A percentile compares a stretch with the other conserved stretches of the same genome.
Evolutionary conservation across 2,888 invertebrate species (phyloP).

Genomic region (Rhimphoctona megacephalus): DNA sequence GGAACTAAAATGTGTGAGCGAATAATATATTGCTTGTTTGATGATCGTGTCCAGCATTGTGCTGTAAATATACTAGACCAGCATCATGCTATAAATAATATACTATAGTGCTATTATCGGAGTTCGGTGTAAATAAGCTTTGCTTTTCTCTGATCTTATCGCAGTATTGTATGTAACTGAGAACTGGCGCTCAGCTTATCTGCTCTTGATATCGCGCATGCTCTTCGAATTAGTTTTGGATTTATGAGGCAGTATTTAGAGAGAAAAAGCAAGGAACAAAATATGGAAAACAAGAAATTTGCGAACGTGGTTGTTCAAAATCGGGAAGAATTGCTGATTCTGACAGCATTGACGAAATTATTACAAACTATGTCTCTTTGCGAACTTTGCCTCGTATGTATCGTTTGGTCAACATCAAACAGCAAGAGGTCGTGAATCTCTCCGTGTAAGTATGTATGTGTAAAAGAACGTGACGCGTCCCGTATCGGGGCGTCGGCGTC

Average conservation of each 20-base stretch:
- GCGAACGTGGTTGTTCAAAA: background rate
- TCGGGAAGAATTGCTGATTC: background rate
- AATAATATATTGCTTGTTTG: constrained; percentile 30
- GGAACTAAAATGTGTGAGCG: background rate
- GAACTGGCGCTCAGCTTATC: constrained; percentile 55
- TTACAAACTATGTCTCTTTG: constrained; percentile 13
- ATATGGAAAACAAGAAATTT: background rate
- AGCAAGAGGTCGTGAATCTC: constrained; percentile 57
- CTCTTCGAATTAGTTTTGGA: constrained; percentile 21
- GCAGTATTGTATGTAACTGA: constrained; percentile 40
- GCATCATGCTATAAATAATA: background rate
- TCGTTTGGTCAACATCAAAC: constrained; percentile 39
- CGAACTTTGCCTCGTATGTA: background rate
- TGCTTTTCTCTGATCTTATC: constrained; percentile 44
- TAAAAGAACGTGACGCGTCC: constrained; percentile 57
- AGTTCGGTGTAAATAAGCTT: background rate
- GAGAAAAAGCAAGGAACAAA: background rate
- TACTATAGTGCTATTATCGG: constrained; percentile 14
- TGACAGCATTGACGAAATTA: constrained; percentile 43
- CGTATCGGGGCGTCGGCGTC: constrained; percentile 67
- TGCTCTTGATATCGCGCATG: constrained; percentile 21
- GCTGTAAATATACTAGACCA: background rate
- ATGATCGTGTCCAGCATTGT: constrained; percentile 10
- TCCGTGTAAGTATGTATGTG: constrained; percentile 35
- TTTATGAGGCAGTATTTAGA: background rate